Percentiles rank a stretch among this genome's conserved stretches.
Evolutionary conservation across 2,113 vertebrate species (phyloP).

Genomic region (Silurus glanis): DNA sequence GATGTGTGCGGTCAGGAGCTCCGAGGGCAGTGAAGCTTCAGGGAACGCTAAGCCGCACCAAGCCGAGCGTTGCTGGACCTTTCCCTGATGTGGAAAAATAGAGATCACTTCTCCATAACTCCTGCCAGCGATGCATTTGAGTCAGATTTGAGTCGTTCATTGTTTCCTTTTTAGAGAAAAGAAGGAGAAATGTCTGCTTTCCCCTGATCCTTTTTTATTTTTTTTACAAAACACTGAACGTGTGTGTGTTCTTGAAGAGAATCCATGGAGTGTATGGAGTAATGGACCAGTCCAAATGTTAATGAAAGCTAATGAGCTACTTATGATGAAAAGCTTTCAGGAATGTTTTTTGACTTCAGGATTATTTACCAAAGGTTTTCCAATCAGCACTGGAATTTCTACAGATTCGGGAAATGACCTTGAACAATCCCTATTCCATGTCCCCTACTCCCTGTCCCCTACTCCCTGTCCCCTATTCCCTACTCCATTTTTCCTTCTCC

Average conservation of each 20-base stretch:
- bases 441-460: too few relatives aligned
- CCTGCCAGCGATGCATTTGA: background rate
- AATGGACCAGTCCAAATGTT: background rate
- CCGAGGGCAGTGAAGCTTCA: background rate
- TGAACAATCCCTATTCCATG: background rate
- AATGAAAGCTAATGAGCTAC: background rate
- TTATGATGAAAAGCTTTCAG: background rate
- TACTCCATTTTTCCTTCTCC: too few relatives aligned
- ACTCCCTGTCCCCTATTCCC: too few relatives aligned
- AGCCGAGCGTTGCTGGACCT: background rate
- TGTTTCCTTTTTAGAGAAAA: constrained; percentile 19
- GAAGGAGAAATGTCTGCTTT: background rate
- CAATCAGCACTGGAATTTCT: background rate
- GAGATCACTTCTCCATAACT: constrained; percentile 20
- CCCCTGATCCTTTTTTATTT: background rate
- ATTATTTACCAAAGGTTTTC: background rate
- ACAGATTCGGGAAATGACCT: background rate
- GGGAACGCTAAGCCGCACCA: background rate
- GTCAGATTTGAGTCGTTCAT: constrained; percentile 29
- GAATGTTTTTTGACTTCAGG: background rate
- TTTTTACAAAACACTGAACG: background rate
- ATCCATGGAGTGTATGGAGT: background rate
- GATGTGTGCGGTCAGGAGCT: constrained; percentile 44
- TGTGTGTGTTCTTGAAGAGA: background rate
- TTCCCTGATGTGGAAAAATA: constrained; percentile 23